phyloP scores from a whole-genome alignment of 2,888 invertebrate genomes.

The Antheraea yamamai region DNA sequence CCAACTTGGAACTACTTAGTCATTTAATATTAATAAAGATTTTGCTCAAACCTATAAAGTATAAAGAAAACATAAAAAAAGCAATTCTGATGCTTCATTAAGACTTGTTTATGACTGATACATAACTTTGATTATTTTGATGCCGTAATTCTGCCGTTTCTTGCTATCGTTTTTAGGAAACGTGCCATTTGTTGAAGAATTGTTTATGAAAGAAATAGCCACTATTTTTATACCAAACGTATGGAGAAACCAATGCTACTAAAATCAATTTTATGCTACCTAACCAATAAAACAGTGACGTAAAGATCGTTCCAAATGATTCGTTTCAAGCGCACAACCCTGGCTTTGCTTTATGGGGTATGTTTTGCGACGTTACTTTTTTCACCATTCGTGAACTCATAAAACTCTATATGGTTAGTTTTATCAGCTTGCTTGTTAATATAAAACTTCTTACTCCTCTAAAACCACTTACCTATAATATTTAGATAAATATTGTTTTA shows the following conservation, averaged over 20 bases:
- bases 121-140: too few relatives aligned
- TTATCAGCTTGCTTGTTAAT: constrained; percentile 5
- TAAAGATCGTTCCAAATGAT: not conserved
- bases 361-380: not conserved
- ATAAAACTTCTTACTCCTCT: not conserved
- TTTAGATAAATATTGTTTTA: not conserved
- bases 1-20: too few relatives aligned
- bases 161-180: too few relatives aligned
- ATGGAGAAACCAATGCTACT: not conserved
- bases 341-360: not conserved
- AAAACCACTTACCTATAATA: not conserved
- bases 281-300: not conserved
- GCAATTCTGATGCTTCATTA: too few relatives aligned
- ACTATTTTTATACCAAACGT: not conserved
- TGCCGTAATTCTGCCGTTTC: too few relatives aligned
- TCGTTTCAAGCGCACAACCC: not conserved
- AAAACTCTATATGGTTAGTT: not conserved
- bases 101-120: too few relatives aligned
- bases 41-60: too few relatives aligned
- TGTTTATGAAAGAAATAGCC: not conserved
- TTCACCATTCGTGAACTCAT: not conserved
- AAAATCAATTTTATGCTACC: not conserved
- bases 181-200: not conserved
- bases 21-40: too few relatives aligned
- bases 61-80: too few relatives aligned